Percentiles rank a stretch among this genome's conserved stretches.
Evolutionary conservation across 64 coral and sea anemone species (phyloP).

Genomic region (Hydrozoanthus tunicans): DNA sequence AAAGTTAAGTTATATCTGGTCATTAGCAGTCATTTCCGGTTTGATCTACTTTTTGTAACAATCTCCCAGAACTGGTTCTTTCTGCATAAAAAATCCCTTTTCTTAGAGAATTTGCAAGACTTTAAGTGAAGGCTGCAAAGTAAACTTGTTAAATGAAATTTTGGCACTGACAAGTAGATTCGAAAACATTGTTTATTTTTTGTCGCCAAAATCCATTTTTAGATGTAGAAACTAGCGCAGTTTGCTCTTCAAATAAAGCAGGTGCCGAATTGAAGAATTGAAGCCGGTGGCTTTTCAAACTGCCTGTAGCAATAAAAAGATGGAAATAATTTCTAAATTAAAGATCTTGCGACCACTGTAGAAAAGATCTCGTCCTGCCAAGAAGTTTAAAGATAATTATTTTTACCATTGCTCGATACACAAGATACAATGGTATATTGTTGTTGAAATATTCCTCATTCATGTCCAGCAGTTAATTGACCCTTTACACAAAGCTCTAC

Average conservation of each 20-base stretch:
- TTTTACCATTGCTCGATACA: slow-evolving; percentile 8
- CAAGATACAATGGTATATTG: slow-evolving; percentile 12
- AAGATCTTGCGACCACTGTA: too few species aligned
- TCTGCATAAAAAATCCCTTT: background rate
- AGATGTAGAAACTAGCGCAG: background rate
- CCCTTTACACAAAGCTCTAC: background rate
- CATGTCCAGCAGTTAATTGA: slow-evolving; percentile 6
- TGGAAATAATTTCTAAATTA: too few species aligned
- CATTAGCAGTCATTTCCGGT: slow-evolving; percentile 6
- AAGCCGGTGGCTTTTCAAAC: too few species aligned
- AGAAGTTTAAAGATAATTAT: background rate
- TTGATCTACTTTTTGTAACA: background rate
- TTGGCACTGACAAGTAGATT: background rate
- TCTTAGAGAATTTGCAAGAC: too few species aligned
- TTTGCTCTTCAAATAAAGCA: background rate
- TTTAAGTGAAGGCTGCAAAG: too few species aligned
- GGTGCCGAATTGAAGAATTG: background rate
- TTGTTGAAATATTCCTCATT: background rate
- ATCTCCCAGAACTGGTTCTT: background rate
- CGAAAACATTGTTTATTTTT: background rate
- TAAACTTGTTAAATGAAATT: background rate
- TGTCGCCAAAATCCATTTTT: background rate
- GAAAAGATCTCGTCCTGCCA: background rate
- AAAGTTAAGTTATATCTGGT: background rate
- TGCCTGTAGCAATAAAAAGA: too few species aligned